A percentile compares a stretch with the other conserved stretches of the same genome.
phyloP scores from a whole-genome alignment of 2,888 invertebrate genomes.

The Steinernema hermaphroditum region DNA sequence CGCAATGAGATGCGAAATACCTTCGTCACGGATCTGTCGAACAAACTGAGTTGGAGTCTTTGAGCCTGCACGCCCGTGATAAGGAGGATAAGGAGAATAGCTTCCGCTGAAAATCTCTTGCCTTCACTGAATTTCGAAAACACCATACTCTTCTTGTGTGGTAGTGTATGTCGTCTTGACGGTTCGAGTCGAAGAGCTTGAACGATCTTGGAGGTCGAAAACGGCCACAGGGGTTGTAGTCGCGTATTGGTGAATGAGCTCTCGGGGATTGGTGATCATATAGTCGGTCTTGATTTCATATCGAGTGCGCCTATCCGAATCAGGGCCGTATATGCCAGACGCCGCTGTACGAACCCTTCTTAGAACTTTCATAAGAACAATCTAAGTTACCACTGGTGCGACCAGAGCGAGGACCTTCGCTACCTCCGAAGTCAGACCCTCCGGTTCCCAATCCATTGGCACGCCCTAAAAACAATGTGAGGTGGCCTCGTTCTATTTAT shows the following conservation, averaged over 20 bases:
- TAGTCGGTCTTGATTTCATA: constrained; percentile 49
- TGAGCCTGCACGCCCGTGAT: constrained; percentile 47
- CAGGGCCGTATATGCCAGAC: constrained; percentile 33
- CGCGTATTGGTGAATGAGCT: constrained; percentile 50
- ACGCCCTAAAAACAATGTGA: too few relatives aligned
- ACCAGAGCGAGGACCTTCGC: constrained; percentile 18
- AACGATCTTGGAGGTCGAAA: constrained; percentile 37
- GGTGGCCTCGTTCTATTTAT: too few relatives aligned
- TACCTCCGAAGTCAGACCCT: constrained; percentile 11
- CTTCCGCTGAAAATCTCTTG: constrained; percentile 38
- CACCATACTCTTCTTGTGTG: constrained; percentile 52
- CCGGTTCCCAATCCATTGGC: constrained; percentile 5
- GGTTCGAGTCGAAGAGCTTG: constrained; percentile 41
- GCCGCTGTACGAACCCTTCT: neutral
- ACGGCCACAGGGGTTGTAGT: constrained; percentile 50
- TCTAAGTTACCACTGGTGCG: constrained; percentile 27
- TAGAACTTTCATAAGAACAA: neutral
- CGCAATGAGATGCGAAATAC: constrained; percentile 41
- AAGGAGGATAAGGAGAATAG: constrained; percentile 58
- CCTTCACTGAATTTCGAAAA: neutral
- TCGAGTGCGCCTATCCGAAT: constrained; percentile 40
- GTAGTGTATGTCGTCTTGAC: constrained; percentile 56
- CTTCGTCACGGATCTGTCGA: constrained; percentile 63
- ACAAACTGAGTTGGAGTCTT: constrained; percentile 62
- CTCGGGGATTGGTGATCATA: constrained; percentile 50